Evolutionary conservation across 2,797 vertebrate species (phyloP).

Genomic region (Silurus aristotelis): DNA sequence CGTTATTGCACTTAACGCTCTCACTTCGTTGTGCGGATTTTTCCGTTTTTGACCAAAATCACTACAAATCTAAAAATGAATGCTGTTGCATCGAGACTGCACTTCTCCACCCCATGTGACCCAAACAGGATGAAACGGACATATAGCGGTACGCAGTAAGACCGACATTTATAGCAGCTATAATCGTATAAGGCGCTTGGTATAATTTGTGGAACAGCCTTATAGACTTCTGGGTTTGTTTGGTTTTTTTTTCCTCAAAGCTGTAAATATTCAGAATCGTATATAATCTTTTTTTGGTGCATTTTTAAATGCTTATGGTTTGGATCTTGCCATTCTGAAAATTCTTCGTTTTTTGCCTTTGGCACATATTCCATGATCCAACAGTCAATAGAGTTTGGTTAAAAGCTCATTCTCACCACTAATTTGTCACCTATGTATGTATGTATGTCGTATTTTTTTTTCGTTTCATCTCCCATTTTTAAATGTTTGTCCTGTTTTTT

Average conservation of each 20-base stretch:
- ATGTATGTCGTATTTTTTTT: neutral
- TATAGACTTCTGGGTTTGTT: neutral
- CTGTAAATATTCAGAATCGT: neutral
- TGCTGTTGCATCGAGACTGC: too few relatives aligned
- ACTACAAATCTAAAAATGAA: neutral
- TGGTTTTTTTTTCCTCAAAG: neutral
- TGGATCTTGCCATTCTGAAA: neutral
- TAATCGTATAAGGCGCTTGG: neutral
- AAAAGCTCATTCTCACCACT: neutral
- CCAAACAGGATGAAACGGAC: too few relatives aligned
- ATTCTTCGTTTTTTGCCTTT: neutral
- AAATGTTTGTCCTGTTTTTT: neutral
- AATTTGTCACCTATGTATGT: neutral
- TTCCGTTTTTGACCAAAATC: neutral
- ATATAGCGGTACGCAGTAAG: neutral
- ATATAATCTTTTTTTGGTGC: neutral
- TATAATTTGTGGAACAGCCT: neutral
- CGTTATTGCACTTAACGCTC: neutral
- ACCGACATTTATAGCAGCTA: neutral
- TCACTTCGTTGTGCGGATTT: neutral
- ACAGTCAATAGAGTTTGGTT: neutral
- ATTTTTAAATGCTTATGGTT: neutral
- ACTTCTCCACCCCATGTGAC: neutral
- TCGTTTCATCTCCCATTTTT: neutral
- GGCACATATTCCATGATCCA: neutral